Conservation (phyloP, 2,113 vertebrate genomes). For the Rhinolophus sinicus region DNA sequence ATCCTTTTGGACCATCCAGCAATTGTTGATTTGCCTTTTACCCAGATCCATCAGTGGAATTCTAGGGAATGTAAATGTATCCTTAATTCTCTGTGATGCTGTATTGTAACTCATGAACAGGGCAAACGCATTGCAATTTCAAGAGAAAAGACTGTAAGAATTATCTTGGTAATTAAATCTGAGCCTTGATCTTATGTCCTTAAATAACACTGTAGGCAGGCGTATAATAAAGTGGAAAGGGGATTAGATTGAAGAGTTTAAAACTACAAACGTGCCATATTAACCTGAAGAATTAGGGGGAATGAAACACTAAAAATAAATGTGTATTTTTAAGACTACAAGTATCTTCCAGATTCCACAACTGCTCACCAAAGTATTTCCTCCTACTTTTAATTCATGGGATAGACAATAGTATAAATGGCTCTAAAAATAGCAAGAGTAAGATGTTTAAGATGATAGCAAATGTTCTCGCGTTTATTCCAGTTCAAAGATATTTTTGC, state of each 20-base stretch:
- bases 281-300: slow-evolving; percentile 12
- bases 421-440: not conserved
- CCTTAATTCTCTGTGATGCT: not conserved
- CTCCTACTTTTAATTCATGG: not conserved
- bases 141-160: not conserved
- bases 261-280: slow-evolving; percentile 15
- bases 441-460: slow-evolving; percentile 62
- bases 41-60: not conserved
- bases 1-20: not conserved
- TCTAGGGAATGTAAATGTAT: not conserved
- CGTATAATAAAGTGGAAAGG: slow-evolving; percentile 24
- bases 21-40: not conserved
- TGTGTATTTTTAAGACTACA: not conserved
- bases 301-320: slow-evolving; percentile 35
- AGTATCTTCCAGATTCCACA: slow-evolving; percentile 51
- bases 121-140: not conserved
- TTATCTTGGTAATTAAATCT: slow-evolving; percentile 44
- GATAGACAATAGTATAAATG: slow-evolving; percentile 23
- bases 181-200: slow-evolving; percentile 34
- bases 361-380: slow-evolving; percentile 30
- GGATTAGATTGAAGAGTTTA: slow-evolving; percentile 40
- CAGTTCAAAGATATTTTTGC: slow-evolving; percentile 60
- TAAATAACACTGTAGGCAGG: not conserved
- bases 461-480: slow-evolving; percentile 41
- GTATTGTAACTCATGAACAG: not conserved